phyloP scores from a whole-genome alignment of 2,797 vertebrate genomes.

The Coregonus suidteri region DNA sequence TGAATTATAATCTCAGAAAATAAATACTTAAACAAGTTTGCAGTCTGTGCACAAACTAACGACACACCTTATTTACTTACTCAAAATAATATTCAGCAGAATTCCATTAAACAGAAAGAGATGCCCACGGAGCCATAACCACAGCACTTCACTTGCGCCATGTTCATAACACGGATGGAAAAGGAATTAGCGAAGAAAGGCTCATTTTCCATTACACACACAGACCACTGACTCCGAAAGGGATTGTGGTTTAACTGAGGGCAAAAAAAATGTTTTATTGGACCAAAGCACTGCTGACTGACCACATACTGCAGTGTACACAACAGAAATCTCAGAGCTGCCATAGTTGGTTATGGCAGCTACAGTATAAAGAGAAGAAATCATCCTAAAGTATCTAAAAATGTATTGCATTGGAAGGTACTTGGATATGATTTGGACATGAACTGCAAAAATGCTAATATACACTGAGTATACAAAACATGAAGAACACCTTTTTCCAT shows the following conservation, averaged over 20 bases:
- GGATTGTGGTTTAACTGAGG: slow-evolving; percentile 69
- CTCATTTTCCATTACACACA: slow-evolving; percentile 71
- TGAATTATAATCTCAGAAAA: not conserved
- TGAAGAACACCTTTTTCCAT: no score
- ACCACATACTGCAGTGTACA: slow-evolving; percentile 56
- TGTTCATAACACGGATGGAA: slow-evolving; percentile 58
- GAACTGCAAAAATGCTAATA: not conserved
- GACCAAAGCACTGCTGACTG: slow-evolving; percentile 67
- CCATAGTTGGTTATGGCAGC: not conserved
- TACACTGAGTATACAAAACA: not conserved
- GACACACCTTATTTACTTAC: slow-evolving; percentile 5
- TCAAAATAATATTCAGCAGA: slow-evolving; percentile 2
- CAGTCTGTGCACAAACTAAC: not conserved
- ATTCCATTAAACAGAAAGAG: slow-evolving; percentile 4
- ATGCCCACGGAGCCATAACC: slow-evolving; percentile 25
- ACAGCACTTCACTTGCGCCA: slow-evolving; percentile 29
- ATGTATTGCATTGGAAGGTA: no score
- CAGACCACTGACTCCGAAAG: slow-evolving; percentile 71
- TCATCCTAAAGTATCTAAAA: no score
- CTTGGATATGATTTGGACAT: not conserved
- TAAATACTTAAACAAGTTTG: slow-evolving; percentile 10
- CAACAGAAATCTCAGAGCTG: slow-evolving; percentile 30
- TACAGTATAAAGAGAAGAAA: not conserved
- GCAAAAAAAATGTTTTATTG: slow-evolving; percentile 58
- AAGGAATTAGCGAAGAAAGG: slow-evolving; percentile 66